These are phyloP conservation scores for Aythya baeri DNA, from an alignment of 2,113 vertebrate species.

Conservation along the genomic window DNA sequence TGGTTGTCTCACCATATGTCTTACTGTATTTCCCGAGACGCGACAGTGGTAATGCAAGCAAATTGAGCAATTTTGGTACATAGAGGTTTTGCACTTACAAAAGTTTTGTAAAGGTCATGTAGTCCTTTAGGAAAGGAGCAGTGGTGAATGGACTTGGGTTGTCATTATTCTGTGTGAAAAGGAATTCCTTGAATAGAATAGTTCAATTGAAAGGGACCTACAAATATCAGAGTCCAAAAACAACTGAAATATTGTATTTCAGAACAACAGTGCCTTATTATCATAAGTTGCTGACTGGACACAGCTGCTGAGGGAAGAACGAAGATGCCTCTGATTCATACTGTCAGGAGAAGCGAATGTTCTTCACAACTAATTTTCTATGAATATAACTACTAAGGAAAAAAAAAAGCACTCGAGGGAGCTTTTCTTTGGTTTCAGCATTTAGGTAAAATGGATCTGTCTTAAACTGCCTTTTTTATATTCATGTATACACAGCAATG, in stretches of 20 bases:
- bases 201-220: not conserved
- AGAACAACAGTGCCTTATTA: not conserved
- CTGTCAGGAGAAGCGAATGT: not conserved
- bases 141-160: too few relatives aligned
- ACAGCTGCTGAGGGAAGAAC: not conserved
- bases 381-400: not conserved
- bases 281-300: not conserved
- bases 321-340: fast-evolving
- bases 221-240: not conserved
- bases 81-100: not conserved
- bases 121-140: not conserved
- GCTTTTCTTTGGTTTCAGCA: not conserved
- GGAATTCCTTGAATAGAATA: not conserved
- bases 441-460: not conserved
- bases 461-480: not conserved
- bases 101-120: not conserved
- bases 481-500: not conserved
- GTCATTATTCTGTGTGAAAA: not conserved
- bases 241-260: too few relatives aligned
- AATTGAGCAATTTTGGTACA: not conserved
- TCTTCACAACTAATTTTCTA: not conserved
- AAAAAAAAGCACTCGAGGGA: not conserved
- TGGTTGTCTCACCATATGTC: not conserved
- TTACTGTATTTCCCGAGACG: not conserved
- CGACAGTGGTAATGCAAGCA: not conserved